Base-by-base conservation (phyloP, 2,888 invertebrate species). In the Rhingia campestris region DNA sequence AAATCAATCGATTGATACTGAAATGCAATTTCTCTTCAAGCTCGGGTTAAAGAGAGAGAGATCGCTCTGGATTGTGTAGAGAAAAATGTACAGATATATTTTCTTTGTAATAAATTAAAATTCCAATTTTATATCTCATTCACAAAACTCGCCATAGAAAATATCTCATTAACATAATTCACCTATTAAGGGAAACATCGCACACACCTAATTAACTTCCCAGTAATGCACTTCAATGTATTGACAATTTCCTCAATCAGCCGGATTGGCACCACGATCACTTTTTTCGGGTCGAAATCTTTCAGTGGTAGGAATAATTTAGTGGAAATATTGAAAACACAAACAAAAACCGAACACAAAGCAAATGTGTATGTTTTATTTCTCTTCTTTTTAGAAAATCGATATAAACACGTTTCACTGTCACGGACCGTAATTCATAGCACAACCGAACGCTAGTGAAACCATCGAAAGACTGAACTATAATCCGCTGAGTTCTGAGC, bases 401-500 rank as follows among this genome's bases (percentile, higher is more conserved):
- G 64, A 64, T 30, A 30, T 49, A 14, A 59, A 56, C 56, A 51
- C 12, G 63, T 73, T 72, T 70, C 59, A 84, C 64, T 41, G 43
- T n/a, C 69, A 53, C 79, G 73, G 69, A 66, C 39, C 69, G 74
- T 43, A 66, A 53, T 14, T 61, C 39, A 2, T 53, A 43, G 54
- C 51, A 66, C 74, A 75, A 84, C 84, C 84, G 80, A 84, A 69
- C 74, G 66, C 69, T 74, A 59, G 74, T 75, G 49, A 75, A 84
- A 79, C 70, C 64, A 43, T 37, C 69, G 74, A 74, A 70, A 54
- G 35, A 84, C 84, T 84, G 66, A 84, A 63, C 53, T 6, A 7
- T 39, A 45, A 10, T 66, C 22, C 6, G 47, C 49, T 74, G 64
- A 64, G 69, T 70, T 73, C 49, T 22, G 33, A 43, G 73, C 61